A percentile compares a stretch with the other conserved stretches of the same genome.
Evolutionary conservation across 2,113 vertebrate genomes (phyloP).

Genomic region (Scopus umbretta): DNA sequence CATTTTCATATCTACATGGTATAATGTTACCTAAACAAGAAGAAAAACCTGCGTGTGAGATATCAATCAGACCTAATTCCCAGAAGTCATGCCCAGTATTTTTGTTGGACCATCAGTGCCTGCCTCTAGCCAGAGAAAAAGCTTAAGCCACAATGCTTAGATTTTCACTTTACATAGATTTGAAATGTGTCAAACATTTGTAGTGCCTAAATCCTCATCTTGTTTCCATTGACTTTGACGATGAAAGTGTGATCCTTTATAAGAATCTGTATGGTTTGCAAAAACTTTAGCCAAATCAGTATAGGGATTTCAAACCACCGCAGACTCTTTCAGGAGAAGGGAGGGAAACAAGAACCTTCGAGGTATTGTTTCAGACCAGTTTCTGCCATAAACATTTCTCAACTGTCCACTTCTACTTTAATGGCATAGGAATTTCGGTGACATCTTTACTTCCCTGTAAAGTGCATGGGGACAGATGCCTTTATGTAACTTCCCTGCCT

Average conservation of each 20-base stretch:
- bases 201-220: neutral
- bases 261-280: neutral
- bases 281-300: neutral
- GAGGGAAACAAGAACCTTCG: neutral
- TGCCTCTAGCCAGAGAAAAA: neutral
- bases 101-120: neutral
- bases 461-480: neutral
- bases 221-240: neutral
- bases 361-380: neutral
- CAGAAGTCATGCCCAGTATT: neutral
- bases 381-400: neutral
- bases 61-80: neutral
- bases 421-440: neutral
- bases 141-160: neutral
- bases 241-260: neutral
- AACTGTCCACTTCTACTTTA: neutral
- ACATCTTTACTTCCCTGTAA: constrained; percentile 19
- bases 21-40: neutral
- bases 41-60: neutral
- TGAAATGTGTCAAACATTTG: constrained; percentile 3
- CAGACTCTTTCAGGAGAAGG: neutral
- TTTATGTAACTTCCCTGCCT: neutral
- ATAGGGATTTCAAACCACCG: neutral
- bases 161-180: neutral
- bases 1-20: neutral